phyloP scores from a whole-genome alignment of 2,113 vertebrate species.

The Aphyosemion australe region DNA sequence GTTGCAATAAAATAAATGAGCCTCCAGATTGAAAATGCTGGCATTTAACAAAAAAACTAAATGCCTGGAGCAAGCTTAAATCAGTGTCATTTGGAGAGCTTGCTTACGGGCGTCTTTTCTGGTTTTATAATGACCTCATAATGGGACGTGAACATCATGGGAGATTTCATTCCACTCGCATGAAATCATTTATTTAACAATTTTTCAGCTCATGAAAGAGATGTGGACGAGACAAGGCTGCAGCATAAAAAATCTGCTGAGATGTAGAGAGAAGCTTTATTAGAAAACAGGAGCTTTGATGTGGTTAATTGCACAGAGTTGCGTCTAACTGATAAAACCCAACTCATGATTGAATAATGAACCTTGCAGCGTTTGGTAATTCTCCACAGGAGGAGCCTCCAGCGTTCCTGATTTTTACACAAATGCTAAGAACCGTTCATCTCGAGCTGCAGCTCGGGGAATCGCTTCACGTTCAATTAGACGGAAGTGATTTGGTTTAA shows the following conservation, averaged over 20 bases:
- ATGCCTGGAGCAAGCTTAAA: constrained; percentile 26
- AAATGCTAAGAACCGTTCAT: constrained; percentile 8
- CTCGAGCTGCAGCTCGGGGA: background rate
- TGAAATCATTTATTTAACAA: background rate
- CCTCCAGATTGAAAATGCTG: constrained; percentile 1
- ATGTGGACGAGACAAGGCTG: background rate
- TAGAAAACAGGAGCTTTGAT: constrained; percentile 25
- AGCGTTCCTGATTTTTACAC: background rate
- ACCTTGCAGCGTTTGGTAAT: constrained; percentile 4
- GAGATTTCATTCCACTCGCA: background rate
- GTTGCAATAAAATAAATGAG: constrained; percentile 11
- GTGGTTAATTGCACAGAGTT: constrained; percentile 6
- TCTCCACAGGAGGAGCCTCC: constrained; percentile 21
- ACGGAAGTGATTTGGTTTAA: constrained; percentile 6
- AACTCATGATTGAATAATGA: constrained; percentile 28
- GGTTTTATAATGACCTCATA: constrained; percentile 18
- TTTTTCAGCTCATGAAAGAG: constrained; percentile 10
- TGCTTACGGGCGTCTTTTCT: constrained; percentile 2
- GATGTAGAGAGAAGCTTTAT: constrained; percentile 1
- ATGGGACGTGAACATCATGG: constrained; percentile 2
- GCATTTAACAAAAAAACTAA: background rate
- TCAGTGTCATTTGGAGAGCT: constrained; percentile 25
- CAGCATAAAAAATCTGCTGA: background rate
- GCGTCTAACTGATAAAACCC: constrained; percentile 13
- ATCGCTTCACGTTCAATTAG: constrained; percentile 11